These are phyloP conservation scores for Lepidotrigona ventralis DNA, from an alignment of 1,140 invertebrate genomes.

Conservation along the genomic window DNA sequence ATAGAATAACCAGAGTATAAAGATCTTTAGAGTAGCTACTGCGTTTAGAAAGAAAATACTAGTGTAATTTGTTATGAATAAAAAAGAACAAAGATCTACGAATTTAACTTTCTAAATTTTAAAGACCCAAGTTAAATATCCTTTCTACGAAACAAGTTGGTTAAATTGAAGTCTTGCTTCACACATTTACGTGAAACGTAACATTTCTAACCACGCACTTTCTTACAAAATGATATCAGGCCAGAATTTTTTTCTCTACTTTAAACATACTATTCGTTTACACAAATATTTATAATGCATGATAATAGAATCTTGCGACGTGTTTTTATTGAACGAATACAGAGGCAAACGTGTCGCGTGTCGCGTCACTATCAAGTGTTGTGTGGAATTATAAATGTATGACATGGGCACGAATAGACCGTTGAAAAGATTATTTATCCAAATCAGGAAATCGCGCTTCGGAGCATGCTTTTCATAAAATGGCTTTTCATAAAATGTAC, in stretches of 20 bases:
- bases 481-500: too few relatives aligned
- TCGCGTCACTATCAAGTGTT: constrained; percentile 55
- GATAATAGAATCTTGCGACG: constrained; percentile 34
- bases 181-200: too few relatives aligned
- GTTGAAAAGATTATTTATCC: constrained; percentile 67
- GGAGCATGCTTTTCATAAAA: neutral
- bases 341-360: constrained; percentile 57
- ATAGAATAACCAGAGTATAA: too few relatives aligned
- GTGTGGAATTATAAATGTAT: constrained; percentile 69
- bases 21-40: too few relatives aligned
- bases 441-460: constrained; percentile 62
- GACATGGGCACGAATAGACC: constrained; percentile 58
- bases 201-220: neutral
- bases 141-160: too few relatives aligned
- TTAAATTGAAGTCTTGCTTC: too few relatives aligned
- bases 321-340: constrained; percentile 62
- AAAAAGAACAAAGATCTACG: neutral
- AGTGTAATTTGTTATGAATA: neutral
- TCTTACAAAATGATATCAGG: neutral
- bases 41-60: too few relatives aligned
- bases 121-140: neutral
- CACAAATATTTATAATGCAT: neutral
- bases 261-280: neutral
- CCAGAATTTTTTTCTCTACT: neutral
- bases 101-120: neutral